Evolutionary conservation across 92 coral and sea anemone genomes (phyloP).

Genomic region (Pocillopora grandis): DNA sequence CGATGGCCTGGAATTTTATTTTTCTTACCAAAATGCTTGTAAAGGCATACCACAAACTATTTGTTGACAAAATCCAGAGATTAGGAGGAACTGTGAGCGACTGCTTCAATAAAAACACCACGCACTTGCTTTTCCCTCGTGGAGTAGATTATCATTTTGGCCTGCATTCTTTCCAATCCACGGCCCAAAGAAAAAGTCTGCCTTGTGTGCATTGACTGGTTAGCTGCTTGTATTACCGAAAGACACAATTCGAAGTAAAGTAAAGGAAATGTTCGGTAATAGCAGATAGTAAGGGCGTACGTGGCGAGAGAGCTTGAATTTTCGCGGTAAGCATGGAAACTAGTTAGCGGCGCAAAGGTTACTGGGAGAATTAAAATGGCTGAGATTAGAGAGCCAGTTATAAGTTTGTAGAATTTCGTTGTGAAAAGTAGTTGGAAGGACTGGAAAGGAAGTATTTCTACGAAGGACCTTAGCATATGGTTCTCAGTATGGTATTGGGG

Average conservation of each 20-base stretch:
- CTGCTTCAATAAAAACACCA: constrained; percentile 5
- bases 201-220: too few relatives aligned
- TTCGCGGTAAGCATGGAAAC: constrained; percentile 26
- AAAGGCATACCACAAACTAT: constrained; percentile 9
- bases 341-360: constrained; percentile 36
- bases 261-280: neutral
- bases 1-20: too few relatives aligned
- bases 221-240: constrained; percentile 28
- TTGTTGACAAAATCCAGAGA: constrained; percentile 22
- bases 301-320: neutral
- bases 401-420: too few relatives aligned
- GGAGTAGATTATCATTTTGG: neutral
- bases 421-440: neutral
- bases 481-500: too few relatives aligned
- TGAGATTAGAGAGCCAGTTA: too few relatives aligned
- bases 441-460: neutral
- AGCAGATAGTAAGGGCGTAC: neutral
- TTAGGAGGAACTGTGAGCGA: constrained; percentile 30
- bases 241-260: constrained; percentile 35
- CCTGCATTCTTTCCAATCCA: neutral
- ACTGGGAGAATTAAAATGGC: constrained; percentile 1
- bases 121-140: neutral
- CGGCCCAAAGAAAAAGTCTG: neutral
- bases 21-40: constrained; percentile 2
- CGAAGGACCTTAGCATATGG: neutral